Base-by-base conservation (phyloP, 2,888 invertebrate species). In the Xylocampa areola region DNA sequence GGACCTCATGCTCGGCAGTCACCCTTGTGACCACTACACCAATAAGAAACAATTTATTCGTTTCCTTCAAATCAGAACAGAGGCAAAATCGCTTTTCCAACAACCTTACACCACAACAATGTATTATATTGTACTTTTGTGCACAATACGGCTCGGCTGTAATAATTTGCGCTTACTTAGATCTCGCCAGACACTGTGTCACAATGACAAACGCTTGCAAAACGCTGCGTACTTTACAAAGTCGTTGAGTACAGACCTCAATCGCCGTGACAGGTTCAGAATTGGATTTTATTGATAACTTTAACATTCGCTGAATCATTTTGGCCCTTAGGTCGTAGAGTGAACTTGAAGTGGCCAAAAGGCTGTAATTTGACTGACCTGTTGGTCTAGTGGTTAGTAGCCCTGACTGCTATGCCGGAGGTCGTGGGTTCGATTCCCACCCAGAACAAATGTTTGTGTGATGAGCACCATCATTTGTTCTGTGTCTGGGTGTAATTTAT, bases 91-190 rank as follows among this genome's bases (percentile, higher is more conserved):
- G 51, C 37, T 23, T 2, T 27, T 43, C 19, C 17, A 11, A n/a
- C 2, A 52, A 4, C 3, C 55, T 81, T 75, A 47, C 2, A 33
- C 76, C 77, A 65, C 21, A 52, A 1, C 44, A 60, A 49, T 43
- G 55, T 73, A 69, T 76, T 75, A 74, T 76, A 76, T 80, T 77
- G 73, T 80, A 77, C 71, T 78, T 80, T 74, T 70, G 76, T 75
- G 68, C 68, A 68, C 68, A 76, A 68, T 72, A 65, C 54, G 68
- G 47, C 59, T 51, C 49, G 50, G 69, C 62, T 73, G 69, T 76
- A 73, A 78, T 79, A 76, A 81, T 81, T 79, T 73, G 70, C 67
- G 71, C 73, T 77, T 69, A 76, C 70, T 72, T 73, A 66, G 62
- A 64, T 68, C 62, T 70, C 68, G 51, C 55, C 61, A 62, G 59